phyloP scores from a whole-genome alignment of 2,888 invertebrate species.

The Caenorhabditis parvicauda region DNA sequence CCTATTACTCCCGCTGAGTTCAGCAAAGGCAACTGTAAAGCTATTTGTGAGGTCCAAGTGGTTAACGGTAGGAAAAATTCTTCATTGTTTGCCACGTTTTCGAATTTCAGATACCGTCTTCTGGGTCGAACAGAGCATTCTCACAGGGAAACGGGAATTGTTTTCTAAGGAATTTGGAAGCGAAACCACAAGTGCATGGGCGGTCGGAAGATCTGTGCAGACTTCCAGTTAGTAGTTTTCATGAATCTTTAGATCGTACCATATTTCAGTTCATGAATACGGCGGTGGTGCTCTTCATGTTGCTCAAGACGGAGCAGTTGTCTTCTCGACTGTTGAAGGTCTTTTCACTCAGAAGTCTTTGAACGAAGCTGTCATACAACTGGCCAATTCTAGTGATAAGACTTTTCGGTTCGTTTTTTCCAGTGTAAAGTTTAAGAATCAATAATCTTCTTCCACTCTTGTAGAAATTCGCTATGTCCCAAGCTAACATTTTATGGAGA shows the following conservation, averaged over 20 bases:
- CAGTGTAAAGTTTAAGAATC: not conserved
- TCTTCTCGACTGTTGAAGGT: slow-evolving; percentile 35
- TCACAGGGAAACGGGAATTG: slow-evolving; percentile 37
- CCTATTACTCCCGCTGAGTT: slow-evolving; percentile 43
- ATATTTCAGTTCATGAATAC: slow-evolving; percentile 64
- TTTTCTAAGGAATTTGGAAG: slow-evolving; percentile 20
- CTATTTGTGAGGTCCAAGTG: slow-evolving; percentile 42
- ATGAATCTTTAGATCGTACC: not conserved
- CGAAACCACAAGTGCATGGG: slow-evolving; percentile 23
- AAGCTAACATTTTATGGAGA: too few relatives aligned
- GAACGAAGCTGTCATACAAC: slow-evolving; percentile 13
- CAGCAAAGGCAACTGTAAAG: slow-evolving; percentile 45
- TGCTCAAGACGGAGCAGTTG: slow-evolving; percentile 49
- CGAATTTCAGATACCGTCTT: slow-evolving; percentile 33
- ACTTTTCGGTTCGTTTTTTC: slow-evolving; percentile 15
- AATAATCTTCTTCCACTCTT: too few relatives aligned
- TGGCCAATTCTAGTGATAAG: slow-evolving; percentile 18
- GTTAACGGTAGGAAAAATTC: slow-evolving; percentile 12
- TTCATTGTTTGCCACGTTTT: not conserved
- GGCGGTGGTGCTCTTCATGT: slow-evolving; percentile 65
- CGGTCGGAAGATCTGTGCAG: slow-evolving; percentile 30
- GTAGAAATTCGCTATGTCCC: too few relatives aligned
- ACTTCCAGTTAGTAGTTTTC: slow-evolving; percentile 12
- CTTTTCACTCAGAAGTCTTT: slow-evolving; percentile 24
- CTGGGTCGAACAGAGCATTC: slow-evolving; percentile 50